phyloP scores from a whole-genome alignment of 2,888 invertebrate species.

The Nomada fabriciana region DNA sequence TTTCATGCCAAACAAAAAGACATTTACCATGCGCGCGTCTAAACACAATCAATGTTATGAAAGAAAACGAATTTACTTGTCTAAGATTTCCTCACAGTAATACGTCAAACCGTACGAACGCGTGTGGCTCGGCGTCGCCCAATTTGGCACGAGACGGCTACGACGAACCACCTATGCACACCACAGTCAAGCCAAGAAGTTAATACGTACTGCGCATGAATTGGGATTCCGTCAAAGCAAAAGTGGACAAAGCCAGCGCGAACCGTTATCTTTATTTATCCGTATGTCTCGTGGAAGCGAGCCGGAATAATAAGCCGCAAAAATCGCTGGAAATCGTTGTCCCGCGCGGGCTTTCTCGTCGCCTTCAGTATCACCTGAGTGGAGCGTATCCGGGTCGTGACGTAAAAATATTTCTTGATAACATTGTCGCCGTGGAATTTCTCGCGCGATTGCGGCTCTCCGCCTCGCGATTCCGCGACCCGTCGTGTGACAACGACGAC shows the following conservation, averaged over 20 bases:
- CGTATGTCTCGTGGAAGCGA: neutral
- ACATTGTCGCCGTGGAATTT: slow-evolving; percentile 55
- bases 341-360: neutral
- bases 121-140: too few relatives aligned
- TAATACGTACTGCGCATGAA: neutral
- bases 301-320: neutral
- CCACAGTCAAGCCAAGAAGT: neutral
- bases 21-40: too few relatives aligned
- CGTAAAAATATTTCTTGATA: slow-evolving; percentile 54
- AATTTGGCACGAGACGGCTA: neutral
- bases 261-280: neutral
- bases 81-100: too few relatives aligned
- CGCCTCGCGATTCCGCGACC: slow-evolving; percentile 31
- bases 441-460: slow-evolving; percentile 47
- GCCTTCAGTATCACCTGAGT: neutral
- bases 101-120: too few relatives aligned
- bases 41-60: too few relatives aligned
- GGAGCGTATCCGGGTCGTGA: slow-evolving; percentile 8
- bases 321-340: neutral
- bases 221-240: neutral
- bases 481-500: slow-evolving; percentile 9
- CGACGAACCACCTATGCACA: neutral
- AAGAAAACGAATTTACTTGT: too few relatives aligned
- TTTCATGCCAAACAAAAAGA: too few relatives aligned
- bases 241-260: neutral